Percentiles rank a stretch among this genome's conserved stretches.
Evolutionary conservation across 2,797 vertebrate species (phyloP).

Genomic region (Geotrypetes seraphini): DNA sequence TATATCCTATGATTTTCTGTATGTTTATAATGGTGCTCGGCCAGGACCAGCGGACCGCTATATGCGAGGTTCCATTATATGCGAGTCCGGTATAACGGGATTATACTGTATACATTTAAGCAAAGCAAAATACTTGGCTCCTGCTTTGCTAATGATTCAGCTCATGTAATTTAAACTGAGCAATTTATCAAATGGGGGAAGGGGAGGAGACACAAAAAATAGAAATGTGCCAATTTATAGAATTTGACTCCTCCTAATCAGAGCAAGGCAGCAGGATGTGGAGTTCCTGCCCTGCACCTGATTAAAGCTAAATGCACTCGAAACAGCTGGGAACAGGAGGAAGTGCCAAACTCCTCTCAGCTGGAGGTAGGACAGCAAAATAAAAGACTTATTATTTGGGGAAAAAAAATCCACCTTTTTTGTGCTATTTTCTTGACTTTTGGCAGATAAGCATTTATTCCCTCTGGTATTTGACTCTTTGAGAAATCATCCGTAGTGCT

Average conservation of each 20-base stretch:
- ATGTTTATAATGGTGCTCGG: no score
- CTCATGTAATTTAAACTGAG: slow-evolving; percentile 64
- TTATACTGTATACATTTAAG: no score
- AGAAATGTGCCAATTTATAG: slow-evolving; percentile 72
- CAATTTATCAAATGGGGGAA: slow-evolving; percentile 73
- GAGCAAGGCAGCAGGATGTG: slow-evolving; percentile 76
- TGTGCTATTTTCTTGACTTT: slow-evolving; percentile 46
- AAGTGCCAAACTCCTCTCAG: slow-evolving; percentile 47
- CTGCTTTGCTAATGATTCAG: slow-evolving; percentile 38
- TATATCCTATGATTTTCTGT: no score
- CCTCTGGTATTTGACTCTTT: slow-evolving; percentile 27
- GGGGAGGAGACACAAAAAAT: slow-evolving; percentile 57
- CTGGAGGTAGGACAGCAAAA: slow-evolving; percentile 48
- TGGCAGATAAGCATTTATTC: slow-evolving; percentile 51
- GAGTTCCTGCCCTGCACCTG: slow-evolving; percentile 81
- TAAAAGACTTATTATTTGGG: slow-evolving; percentile 23
- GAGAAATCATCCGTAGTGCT: slow-evolving; percentile 17
- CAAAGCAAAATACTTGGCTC: slow-evolving; percentile 34
- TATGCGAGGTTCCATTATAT: no score
- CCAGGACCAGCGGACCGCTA: no score
- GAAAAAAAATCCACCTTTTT: slow-evolving; percentile 42
- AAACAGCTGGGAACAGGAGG: slow-evolving; percentile 57
- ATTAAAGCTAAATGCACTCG: slow-evolving; percentile 83
- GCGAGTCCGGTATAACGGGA: no score
- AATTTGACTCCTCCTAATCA: slow-evolving; percentile 86